Evolutionary conservation across 23 tunicate species (phyloP), one percentile per base, ranked within the genome.

Genomic region (Ciona savignyi): DNA sequence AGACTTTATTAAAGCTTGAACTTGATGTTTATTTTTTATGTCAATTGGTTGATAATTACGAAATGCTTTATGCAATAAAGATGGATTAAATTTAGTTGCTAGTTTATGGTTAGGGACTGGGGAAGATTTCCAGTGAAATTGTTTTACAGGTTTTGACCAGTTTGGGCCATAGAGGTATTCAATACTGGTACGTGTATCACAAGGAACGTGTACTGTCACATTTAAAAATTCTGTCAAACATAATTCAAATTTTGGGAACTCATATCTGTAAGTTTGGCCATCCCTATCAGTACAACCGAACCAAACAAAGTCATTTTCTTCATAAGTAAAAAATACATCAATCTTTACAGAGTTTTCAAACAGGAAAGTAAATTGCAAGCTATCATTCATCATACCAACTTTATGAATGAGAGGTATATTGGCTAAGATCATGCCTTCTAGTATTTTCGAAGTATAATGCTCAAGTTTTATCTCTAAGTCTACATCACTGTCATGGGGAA

Each of bases 201-300:
- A 86, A 1, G 93, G 93, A 51, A 80, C 81, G 35, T 77, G 70
- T 4, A 86, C 60, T 74, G 80, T 86, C 19, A 79, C 25, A 22
- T 80, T 60, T 27, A 86, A 62, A 70, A 72, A 80, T 69, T 86
- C 93, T 26, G 93, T 86, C 93, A 85, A 86, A 30, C 93, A 86
- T 0, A 74, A 66, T 0, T 83, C 1, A 69, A 86, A 86, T 25
- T 62, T 79, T 25, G 84, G 77, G 65, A 79, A 86, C 23, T 67
- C 68, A 35, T 63, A 86, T 30, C 69, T 79, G 33, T 68, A 86
- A 75, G 75, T 86, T 33, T 71, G 81, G 0, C 85, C 85, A 80
- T 80, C 80, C 63, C 75, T 20, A 30, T 77, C 71, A 2, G 93
- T 86, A 1, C 93, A 68, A 61, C 93, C 93, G 64, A 62, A 35